phyloP scores from a whole-genome alignment of 2,113 vertebrate species.

The Plotosus lineatus region DNA sequence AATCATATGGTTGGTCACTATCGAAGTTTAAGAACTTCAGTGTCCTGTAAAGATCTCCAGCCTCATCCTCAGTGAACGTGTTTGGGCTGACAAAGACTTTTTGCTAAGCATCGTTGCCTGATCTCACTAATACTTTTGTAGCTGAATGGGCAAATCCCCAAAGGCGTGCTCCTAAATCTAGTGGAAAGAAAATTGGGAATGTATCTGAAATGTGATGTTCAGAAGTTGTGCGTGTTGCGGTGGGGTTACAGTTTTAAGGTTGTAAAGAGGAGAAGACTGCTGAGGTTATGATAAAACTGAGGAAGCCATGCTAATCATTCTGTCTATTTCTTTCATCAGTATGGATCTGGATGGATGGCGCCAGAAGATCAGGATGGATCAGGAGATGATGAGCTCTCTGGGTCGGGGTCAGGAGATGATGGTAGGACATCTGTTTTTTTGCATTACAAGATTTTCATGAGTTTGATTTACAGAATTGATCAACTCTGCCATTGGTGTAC shows the following conservation, averaged over 20 bases:
- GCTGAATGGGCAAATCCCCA: not conserved
- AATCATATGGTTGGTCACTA: not conserved
- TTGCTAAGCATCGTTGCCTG: not conserved
- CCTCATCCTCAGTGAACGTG: not conserved
- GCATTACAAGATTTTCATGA: not conserved
- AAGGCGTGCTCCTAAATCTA: not conserved
- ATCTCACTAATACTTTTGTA: not conserved
- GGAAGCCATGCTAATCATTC: not conserved
- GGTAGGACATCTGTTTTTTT: conserved; percentile 10
- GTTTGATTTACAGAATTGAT: not conserved
- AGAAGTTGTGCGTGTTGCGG: not conserved
- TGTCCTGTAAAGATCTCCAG: not conserved
- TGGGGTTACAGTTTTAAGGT: not conserved
- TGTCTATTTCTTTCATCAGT: not conserved
- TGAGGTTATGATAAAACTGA: not conserved
- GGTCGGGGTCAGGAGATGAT: conserved; percentile 41
- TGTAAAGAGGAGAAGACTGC: not conserved
- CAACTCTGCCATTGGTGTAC: too few species aligned
- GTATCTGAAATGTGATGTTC: not conserved
- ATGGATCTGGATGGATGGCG: not conserved
- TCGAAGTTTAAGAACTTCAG: not conserved
- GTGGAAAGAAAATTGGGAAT: not conserved
- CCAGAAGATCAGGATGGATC: conserved; percentile 48
- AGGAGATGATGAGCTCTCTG: conserved; percentile 45
- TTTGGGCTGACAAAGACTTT: not conserved